Evolutionary conservation across 2,113 vertebrate species (phyloP).

Genomic region (Spermophilus dauricus): DNA sequence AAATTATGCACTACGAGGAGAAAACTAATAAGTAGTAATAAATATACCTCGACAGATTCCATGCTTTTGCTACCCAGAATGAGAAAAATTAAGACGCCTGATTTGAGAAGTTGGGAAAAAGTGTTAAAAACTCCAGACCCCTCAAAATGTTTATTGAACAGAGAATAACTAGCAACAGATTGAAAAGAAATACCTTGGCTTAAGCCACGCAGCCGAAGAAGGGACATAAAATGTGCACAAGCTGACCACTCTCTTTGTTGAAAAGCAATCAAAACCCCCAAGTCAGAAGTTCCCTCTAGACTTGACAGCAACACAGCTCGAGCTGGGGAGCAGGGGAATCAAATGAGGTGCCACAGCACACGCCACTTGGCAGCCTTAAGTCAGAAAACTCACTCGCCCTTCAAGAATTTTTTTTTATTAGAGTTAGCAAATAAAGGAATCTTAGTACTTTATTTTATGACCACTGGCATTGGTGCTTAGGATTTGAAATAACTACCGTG

Average conservation of each 20-base stretch:
- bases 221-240: conserved; percentile 47
- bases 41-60: neutral
- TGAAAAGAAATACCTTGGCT: conserved; percentile 41
- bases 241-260: conserved; percentile 38
- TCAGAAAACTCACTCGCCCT: conserved; percentile 58
- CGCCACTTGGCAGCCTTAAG: conserved; percentile 47
- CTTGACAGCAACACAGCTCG: conserved; percentile 36
- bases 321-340: conserved; percentile 50
- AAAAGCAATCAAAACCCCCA: conserved; percentile 48
- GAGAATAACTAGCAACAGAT: conserved; percentile 52
- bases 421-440: conserved; percentile 83
- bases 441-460: conserved; percentile 79
- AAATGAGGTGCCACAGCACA: conserved; percentile 66
- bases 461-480: conserved; percentile 67
- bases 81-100: neutral
- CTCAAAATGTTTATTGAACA: conserved; percentile 57
- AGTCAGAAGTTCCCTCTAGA: conserved; percentile 25
- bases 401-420: conserved; percentile 84
- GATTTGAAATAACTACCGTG: conserved; percentile 79
- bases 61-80: neutral
- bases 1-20: neutral
- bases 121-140: conserved; percentile 40
- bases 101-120: neutral
- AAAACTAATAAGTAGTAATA: conserved; percentile 30
- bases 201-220: neutral